These are phyloP conservation scores for Rhyacophila evoluta DNA, from an alignment of 2,888 invertebrate species.

Conservation along the genomic window DNA sequence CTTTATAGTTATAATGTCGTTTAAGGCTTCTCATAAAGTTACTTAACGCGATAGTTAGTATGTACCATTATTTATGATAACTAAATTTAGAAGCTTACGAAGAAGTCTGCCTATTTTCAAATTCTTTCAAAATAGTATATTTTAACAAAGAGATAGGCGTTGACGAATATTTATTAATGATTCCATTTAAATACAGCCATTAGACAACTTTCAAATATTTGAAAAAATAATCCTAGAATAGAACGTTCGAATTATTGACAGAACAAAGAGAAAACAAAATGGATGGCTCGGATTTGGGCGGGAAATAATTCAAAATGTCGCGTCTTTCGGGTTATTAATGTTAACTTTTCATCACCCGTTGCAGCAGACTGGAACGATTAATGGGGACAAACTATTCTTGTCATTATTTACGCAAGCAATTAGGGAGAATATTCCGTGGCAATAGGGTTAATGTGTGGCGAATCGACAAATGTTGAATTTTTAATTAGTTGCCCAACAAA, in stretches of 20 bases:
- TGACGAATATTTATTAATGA: constrained; percentile 34
- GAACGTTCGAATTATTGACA: constrained; percentile 25
- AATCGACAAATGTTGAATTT: neutral
- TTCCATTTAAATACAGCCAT: constrained; percentile 33
- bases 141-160: constrained; percentile 17
- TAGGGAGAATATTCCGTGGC: neutral
- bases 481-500: neutral
- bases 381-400: constrained; percentile 1
- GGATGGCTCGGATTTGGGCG: constrained; percentile 25
- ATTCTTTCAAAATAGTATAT: neutral
- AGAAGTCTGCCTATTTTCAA: neutral
- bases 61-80: no score
- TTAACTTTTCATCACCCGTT: neutral
- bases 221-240: neutral
- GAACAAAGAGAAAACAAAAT: constrained; percentile 28
- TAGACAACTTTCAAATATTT: neutral
- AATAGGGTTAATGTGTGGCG: neutral
- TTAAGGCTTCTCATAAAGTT: no score
- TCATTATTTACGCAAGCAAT: neutral
- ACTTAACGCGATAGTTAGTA: no score
- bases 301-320: constrained; percentile 33
- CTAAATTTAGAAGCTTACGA: no score
- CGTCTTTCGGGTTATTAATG: neutral
- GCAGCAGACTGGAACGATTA: neutral
- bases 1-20: no score